Base-by-base conservation (phyloP, 1,140 invertebrate genomes). In the Araneus ventricosus region DNA sequence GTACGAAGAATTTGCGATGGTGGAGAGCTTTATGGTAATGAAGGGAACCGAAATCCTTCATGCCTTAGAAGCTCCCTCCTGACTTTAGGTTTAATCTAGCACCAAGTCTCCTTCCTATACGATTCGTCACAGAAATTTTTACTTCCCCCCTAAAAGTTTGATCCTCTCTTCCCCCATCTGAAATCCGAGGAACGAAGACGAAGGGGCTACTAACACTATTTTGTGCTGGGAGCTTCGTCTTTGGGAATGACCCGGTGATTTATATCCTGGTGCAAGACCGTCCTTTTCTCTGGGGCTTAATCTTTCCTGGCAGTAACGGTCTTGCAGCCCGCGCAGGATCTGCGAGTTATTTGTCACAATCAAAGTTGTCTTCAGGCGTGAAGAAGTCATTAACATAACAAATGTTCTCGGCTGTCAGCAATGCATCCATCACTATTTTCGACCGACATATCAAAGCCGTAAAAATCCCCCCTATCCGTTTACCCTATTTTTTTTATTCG, bases 381-480 rank as follows among this genome's bases (percentile, higher is more conserved):
- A 92, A 85, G 90, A 86, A 70, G 82, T 92, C 82, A 92, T 92
- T 92, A 92, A 92, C 90, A 92, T 92, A 92, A 92, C 90, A 92
- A 92, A 92, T 92, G 82, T 92, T 75, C 82, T 41, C 17, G 80
- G 80, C 82, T 92, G 90, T 92, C 90, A 82, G 10, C 57, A 5
- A n/a, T n/a, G n/a, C 30, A 92, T 92, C 52, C 80, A 86, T 92
- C 90, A 92, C 90, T 92, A 92, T 92, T 92, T 92, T 85, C 80
- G 34, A 45, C 24, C 90, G 89, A 91, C 89, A 84, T 39, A 91
- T 91, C 75, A 70, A 86, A 86, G 90, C 82, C 82, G 90, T 85
- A 85, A 92, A 92, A 86, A 85, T 27, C 37, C 17, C 59, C 45
- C 41, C 17, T 22, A 20, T 75, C 10, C 6, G 80, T 41, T 41